Percentiles rank a stretch among this genome's conserved stretches.
Conservation (phyloP, 2,113 vertebrate species). For the Centropristis striata region DNA sequence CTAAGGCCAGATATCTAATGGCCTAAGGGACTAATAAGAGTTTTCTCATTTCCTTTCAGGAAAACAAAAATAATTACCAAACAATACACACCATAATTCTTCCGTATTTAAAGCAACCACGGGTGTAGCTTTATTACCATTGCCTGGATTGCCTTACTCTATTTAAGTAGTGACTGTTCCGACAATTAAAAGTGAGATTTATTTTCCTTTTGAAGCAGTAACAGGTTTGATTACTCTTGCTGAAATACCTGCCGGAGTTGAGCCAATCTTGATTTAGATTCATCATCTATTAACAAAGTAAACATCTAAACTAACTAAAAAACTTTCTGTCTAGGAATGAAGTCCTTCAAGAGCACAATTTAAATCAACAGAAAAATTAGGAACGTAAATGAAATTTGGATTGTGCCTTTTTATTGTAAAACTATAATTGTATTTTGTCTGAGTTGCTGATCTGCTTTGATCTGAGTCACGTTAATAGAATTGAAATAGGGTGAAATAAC, state of each 20-base stretch:
- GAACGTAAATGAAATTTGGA: not conserved
- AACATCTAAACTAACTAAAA: not conserved
- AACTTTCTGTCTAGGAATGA: not conserved
- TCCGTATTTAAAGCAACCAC: conserved; percentile 6
- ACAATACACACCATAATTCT: conserved; percentile 1
- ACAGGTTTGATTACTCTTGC: conserved; percentile 20
- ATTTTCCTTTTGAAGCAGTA: not conserved
- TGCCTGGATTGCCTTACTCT: not conserved
- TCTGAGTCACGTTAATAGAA: not conserved
- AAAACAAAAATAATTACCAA: conserved; percentile 44
- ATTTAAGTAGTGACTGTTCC: conserved; percentile 3
- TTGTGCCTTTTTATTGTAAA: not conserved
- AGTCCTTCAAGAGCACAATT: conserved; percentile 1
- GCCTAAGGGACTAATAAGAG: conserved; percentile 20
- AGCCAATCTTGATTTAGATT: conserved; percentile 18
- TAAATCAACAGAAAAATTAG: not conserved
- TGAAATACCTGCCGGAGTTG: not conserved
- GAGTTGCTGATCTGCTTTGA: not conserved
- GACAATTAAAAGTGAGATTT: conserved; percentile 1
- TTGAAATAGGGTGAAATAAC: not conserved
- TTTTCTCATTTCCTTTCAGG: conserved; percentile 32
- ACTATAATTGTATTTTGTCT: conserved; percentile 17
- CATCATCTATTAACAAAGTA: not conserved
- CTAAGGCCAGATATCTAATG: conserved; percentile 28
- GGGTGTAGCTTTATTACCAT: not conserved